Evolutionary conservation across 2,113 vertebrate genomes (phyloP).

Genomic region (Tricholaema leucomelas): DNA sequence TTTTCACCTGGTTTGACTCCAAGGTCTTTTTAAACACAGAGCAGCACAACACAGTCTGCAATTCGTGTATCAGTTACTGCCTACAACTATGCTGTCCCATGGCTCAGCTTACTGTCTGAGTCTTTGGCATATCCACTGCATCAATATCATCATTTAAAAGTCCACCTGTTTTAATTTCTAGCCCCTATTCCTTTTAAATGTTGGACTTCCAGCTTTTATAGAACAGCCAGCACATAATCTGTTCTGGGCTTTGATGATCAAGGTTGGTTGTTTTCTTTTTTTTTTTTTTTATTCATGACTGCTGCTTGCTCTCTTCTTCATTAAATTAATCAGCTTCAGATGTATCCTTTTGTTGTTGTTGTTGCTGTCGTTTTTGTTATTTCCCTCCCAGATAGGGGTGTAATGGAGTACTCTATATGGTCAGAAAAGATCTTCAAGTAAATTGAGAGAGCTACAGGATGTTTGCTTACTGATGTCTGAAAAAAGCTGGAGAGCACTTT

Average conservation of each 20-base stretch:
- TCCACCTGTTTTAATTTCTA: background rate
- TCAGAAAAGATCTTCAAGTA: constrained; percentile 1
- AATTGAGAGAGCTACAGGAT: background rate
- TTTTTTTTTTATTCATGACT: background rate
- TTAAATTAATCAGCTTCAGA: background rate
- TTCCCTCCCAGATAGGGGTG: background rate
- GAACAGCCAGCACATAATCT: background rate
- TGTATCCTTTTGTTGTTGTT: background rate
- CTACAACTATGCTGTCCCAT: background rate
- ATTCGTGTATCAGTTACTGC: background rate
- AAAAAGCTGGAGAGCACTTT: background rate
- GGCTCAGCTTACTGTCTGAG: background rate
- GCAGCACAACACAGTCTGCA: background rate
- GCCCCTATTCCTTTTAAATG: background rate
- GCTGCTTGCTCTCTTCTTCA: background rate
- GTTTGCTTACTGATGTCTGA: background rate
- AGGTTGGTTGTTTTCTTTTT: background rate
- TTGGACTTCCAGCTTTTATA: background rate
- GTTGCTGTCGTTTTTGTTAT: background rate
- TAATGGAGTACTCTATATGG: background rate
- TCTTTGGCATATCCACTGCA: background rate
- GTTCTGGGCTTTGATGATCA: background rate
- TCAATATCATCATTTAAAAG: background rate
- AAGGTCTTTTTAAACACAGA: background rate
- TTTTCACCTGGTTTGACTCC: background rate